Base-by-base conservation (phyloP, 2,888 invertebrate genomes). In the Darwinula stevensoni region DNA sequence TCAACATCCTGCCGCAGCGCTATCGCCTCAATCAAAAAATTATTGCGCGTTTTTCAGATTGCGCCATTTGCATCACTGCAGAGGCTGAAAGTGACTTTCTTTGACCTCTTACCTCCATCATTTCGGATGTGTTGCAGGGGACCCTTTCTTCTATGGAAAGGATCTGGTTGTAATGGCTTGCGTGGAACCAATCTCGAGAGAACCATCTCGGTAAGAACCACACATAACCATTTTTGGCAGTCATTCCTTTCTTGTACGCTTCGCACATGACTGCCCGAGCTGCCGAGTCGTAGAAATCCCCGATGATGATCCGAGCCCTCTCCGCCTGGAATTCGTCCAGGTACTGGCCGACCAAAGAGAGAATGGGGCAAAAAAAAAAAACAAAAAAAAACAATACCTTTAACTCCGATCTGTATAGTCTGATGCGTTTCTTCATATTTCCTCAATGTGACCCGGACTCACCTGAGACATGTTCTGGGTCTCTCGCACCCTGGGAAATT, bases 151-250 rank as follows among this genome's bases (percentile, higher is more conserved):
- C 41, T 1, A 40, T 43, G 41, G 37, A 43, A 13, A 14, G 27
- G 12, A 28, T 30, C 4, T 34, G 27, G 38, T 51, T 51, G 37
- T 46, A 44, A 32, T 46, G 48, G 36, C 61, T 59, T 1, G 63
- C 63, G 39, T 65, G 52, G 44, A 59, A 62, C 65, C 68, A 69
- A 37, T 59, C 50, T 2, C 9, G 14, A 6, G 28, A 11, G 33
- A 46, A 48, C 67, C 74, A 69, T 18, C 62, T 57, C 0, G 82
- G 76, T 34, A 84, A 54, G 45, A 84, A 73, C 82, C 82, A 84
- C 2, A 73, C 70, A 48, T 70, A 74, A 26, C 73, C 74, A 40
- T 69, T 51, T 30, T 49, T 47, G 1, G 66, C 65, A 14, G 64
- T 63, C 63, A 75, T 72, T 37, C 66, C 59, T 37, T 63, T 57